These are phyloP conservation scores for Autographa pulchrina DNA, from an alignment of 2,888 invertebrate species.

Conservation along the genomic window DNA sequence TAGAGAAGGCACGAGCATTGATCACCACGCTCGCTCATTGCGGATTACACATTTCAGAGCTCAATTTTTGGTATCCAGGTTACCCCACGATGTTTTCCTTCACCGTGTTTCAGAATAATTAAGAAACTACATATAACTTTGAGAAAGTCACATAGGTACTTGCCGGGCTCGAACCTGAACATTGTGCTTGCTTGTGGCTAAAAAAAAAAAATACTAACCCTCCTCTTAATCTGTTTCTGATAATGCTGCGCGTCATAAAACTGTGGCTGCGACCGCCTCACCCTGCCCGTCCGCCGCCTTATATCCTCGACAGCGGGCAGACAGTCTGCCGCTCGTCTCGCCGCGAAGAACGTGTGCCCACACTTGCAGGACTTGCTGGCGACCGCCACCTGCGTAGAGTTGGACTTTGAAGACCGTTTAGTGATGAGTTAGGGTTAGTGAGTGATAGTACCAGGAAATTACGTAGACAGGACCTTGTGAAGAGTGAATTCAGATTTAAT, in stretches of 20 bases:
- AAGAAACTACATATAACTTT: no score
- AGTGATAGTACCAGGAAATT: not conserved
- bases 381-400: constrained; percentile 92
- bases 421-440: not conserved
- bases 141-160: no score
- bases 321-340: constrained; percentile 89
- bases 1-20: no score
- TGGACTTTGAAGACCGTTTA: not conserved
- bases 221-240: constrained; percentile 92
- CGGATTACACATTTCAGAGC: no score
- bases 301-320: constrained; percentile 84
- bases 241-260: constrained; percentile 95
- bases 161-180: no score
- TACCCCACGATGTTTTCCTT: no score
- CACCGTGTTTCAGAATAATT: no score
- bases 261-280: constrained; percentile 94
- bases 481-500: no score
- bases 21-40: no score
- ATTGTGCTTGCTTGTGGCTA: no score
- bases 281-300: constrained; percentile 92
- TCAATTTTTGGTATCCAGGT: no score
- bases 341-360: constrained; percentile 94
- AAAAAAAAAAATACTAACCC: no score
- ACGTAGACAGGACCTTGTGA: not conserved
- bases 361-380: constrained; percentile 96